Conservation (phyloP, 1,140 invertebrate species). For the Atta cephalotes region DNA sequence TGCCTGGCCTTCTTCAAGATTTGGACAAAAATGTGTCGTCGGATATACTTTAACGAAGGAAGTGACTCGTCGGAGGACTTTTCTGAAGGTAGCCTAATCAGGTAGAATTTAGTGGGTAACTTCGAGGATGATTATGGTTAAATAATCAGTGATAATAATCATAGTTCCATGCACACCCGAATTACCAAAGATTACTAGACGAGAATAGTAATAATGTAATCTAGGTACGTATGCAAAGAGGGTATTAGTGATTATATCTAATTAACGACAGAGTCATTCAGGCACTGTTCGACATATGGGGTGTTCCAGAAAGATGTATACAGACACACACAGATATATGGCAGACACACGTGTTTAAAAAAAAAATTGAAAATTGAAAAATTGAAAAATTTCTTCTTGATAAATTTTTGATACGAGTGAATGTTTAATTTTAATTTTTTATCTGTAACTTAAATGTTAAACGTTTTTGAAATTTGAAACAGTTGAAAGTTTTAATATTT, state of each 20-base stretch:
- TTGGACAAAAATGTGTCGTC: neutral
- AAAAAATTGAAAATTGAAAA: neutral
- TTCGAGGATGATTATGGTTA: constrained; percentile 64
- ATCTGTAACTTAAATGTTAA: neutral
- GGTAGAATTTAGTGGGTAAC: constrained; percentile 41
- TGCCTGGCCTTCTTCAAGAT: neutral
- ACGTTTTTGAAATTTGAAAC: neutral
- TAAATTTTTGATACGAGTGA: neutral
- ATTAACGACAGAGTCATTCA: constrained; percentile 15
- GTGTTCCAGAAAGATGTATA: constrained; percentile 35
- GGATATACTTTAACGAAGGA: neutral
- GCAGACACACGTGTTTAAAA: neutral
- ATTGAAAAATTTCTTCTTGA: neutral
- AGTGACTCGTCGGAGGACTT: neutral
- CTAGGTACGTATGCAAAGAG: constrained; percentile 40
- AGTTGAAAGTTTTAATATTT: constrained; percentile 10
- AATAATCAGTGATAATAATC: constrained; percentile 82
- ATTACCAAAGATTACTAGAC: constrained; percentile 83
- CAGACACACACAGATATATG: neutral
- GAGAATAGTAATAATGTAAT: constrained; percentile 67
- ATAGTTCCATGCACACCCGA: constrained; percentile 85
- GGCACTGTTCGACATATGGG: neutral
- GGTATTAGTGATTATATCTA: constrained; percentile 53
- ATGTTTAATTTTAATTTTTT: neutral
- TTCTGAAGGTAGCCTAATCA: constrained; percentile 23